Evolutionary conservation across 2,113 vertebrate genomes (phyloP).

Genomic region (Mastomys natalensis): DNA sequence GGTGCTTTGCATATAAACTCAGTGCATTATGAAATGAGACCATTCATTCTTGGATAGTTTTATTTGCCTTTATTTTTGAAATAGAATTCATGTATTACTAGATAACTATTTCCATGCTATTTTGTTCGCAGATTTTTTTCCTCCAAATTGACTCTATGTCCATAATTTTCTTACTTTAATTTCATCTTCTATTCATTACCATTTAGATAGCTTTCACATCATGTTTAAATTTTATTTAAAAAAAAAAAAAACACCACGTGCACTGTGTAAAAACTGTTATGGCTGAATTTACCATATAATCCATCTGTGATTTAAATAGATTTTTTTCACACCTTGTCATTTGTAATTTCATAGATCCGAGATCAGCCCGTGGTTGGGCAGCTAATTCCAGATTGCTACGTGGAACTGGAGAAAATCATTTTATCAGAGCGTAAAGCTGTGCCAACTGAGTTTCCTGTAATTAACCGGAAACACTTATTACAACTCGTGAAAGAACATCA

Average conservation of each 20-base stretch:
- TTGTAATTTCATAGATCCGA: constrained; percentile 90
- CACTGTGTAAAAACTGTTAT: not conserved
- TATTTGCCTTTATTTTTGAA: not conserved
- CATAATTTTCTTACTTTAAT: constrained; percentile 15
- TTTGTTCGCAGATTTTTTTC: not conserved
- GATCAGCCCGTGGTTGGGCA: constrained; percentile 97
- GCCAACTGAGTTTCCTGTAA: constrained; percentile 94
- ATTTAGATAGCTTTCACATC: constrained; percentile 16
- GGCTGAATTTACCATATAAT: constrained; percentile 6
- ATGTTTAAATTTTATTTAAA: constrained; percentile 29
- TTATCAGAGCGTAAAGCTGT: constrained; percentile 90
- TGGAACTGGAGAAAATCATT: constrained; percentile 94
- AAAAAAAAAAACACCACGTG: not conserved
- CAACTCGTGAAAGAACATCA: constrained; percentile 93
- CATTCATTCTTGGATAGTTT: not conserved
- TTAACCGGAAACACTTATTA: constrained; percentile 89
- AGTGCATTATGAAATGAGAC: constrained; percentile 38
- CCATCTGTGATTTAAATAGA: constrained; percentile 26
- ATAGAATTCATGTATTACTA: not conserved
- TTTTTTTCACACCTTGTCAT: constrained; percentile 65
- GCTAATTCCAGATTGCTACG: constrained; percentile 96
- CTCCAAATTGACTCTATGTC: constrained; percentile 10
- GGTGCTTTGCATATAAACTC: not conserved
- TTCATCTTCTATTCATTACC: not conserved
- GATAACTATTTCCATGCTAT: constrained; percentile 13